Percentiles rank a stretch among this genome's conserved stretches.
Conservation (phyloP, 2,888 invertebrate genomes). For the Limulus polyphemus region DNA sequence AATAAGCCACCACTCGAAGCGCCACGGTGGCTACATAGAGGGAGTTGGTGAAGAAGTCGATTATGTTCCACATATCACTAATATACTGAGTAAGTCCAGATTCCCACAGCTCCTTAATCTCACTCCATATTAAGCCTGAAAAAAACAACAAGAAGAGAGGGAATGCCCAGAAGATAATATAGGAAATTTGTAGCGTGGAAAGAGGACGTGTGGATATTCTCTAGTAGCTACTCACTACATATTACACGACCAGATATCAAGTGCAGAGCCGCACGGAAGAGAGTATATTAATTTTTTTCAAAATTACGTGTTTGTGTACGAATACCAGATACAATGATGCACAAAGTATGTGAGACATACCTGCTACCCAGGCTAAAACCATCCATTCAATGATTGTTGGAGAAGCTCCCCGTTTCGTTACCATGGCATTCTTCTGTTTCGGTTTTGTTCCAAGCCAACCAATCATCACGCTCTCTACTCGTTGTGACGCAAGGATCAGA, state of each 20-base stretch:
- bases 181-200: too few species aligned
- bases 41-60: conserved; percentile 97
- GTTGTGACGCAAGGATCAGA: conserved; percentile 87
- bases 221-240: too few species aligned
- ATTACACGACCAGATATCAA: too few species aligned
- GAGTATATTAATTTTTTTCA: too few species aligned
- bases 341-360: conserved; percentile 43
- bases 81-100: conserved; percentile 92
- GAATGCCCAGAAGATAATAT: too few species aligned
- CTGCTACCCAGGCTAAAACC: conserved; percentile 88
- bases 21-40: conserved; percentile 94
- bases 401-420: conserved; percentile 69
- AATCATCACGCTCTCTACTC: conserved; percentile 73
- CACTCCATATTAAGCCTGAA: conserved; percentile 91
- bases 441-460: conserved; percentile 60
- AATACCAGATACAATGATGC: too few species aligned
- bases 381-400: conserved; percentile 94
- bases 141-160: neutral
- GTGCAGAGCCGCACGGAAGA: too few species aligned
- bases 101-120: conserved; percentile 97
- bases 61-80: conserved; percentile 99
- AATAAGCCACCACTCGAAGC: conserved; percentile 82
- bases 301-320: too few species aligned
- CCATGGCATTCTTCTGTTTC: conserved; percentile 49
- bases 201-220: too few species aligned